These are phyloP conservation scores for Brachionus paranguensis DNA, from an alignment of 1,140 invertebrate genomes.

Conservation along the genomic window DNA sequence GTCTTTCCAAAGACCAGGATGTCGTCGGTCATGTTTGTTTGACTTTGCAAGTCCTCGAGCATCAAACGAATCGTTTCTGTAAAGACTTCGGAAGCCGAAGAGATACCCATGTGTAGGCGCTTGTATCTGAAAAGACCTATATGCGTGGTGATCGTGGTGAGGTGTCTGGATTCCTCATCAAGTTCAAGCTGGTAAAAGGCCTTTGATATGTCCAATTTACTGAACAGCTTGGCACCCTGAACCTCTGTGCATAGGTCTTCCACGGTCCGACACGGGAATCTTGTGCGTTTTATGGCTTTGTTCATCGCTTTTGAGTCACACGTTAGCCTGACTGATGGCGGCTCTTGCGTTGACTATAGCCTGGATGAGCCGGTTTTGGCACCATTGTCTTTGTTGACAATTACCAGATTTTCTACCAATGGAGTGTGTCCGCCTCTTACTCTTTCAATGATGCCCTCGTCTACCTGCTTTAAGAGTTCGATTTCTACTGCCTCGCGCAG, in stretches of 20 bases:
- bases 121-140: conserved; percentile 52
- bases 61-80: conserved; percentile 41
- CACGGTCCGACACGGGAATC: neutral
- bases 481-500: neutral
- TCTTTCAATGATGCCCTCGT: neutral
- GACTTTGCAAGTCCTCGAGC: conserved; percentile 32
- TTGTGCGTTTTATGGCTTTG: neutral
- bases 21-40: conserved; percentile 44
- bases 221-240: neutral
- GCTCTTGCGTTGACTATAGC: neutral
- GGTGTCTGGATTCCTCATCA: conserved; percentile 41
- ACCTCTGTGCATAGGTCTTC: neutral
- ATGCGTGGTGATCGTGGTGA: conserved; percentile 55
- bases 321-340: neutral
- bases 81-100: conserved; percentile 42
- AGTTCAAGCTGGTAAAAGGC: neutral
- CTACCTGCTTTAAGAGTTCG: neutral
- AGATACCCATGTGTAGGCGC: conserved; percentile 54
- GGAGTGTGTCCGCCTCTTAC: neutral
- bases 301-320: neutral
- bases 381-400: neutral
- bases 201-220: neutral
- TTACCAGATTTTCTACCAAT: neutral
- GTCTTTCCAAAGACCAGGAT: conserved; percentile 44
- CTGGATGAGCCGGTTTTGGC: neutral